phyloP scores from a whole-genome alignment of 53 echinoderm and acorn worm genomes.

The Stichopus horrens region DNA sequence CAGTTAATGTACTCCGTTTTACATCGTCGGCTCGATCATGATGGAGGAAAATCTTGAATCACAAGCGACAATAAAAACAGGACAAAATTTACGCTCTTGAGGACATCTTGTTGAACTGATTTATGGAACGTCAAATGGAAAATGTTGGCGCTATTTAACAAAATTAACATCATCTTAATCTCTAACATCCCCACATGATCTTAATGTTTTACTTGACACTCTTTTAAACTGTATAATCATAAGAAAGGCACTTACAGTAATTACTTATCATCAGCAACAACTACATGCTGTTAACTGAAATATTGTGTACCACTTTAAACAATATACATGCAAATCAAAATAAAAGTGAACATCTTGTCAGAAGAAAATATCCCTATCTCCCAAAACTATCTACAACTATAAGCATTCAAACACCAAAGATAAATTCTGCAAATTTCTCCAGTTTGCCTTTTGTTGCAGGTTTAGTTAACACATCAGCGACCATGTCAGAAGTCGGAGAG shows the following conservation, averaged over 20 bases:
- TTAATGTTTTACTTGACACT: not conserved
- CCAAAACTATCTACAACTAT: not conserved
- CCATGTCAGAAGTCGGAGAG: not conserved
- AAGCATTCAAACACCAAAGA: not conserved
- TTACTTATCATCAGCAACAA: not conserved
- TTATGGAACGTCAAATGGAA: not conserved
- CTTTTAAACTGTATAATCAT: not conserved
- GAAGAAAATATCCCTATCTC: too few species aligned
- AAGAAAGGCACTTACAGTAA: not conserved
- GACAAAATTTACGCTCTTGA: not conserved
- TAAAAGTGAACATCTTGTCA: too few species aligned
- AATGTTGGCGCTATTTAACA: too few species aligned
- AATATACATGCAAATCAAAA: too few species aligned
- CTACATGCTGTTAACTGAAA: not conserved
- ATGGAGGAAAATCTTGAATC: not conserved
- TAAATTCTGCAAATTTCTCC: not conserved
- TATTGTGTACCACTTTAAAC: too few species aligned
- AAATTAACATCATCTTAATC: too few species aligned
- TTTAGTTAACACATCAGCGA: slow-evolving; percentile 22
- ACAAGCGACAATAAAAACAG: not conserved
- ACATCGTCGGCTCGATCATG: not conserved
- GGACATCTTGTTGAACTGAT: too few species aligned
- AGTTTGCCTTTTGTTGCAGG: slow-evolving; percentile 10
- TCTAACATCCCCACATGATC: not conserved
- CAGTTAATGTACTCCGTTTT: too few species aligned